phyloP scores from a whole-genome alignment of 2,113 vertebrate species.

The Varanus salvator region DNA sequence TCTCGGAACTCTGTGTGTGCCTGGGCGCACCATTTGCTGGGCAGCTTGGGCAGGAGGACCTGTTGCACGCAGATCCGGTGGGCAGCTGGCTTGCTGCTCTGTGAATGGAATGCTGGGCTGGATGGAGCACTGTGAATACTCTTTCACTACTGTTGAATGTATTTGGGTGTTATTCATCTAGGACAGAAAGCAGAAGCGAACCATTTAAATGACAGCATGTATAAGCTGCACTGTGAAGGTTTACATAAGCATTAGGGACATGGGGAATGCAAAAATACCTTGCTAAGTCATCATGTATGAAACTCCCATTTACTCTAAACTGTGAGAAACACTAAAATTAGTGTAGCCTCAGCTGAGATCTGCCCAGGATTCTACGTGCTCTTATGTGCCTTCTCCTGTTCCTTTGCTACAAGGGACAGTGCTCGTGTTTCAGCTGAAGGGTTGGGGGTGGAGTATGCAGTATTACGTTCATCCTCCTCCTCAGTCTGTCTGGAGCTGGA shows the following conservation, averaged over 20 bases:
- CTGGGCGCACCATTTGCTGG: not conserved
- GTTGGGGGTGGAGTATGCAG: not conserved
- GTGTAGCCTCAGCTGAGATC: not conserved
- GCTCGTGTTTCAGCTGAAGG: not conserved
- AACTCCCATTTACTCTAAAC: not conserved
- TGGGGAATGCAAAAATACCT: not conserved
- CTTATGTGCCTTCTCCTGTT: not conserved
- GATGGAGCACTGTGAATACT: too few relatives aligned
- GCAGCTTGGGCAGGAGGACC: too few relatives aligned
- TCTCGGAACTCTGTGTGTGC: not conserved
- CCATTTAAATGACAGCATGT: not conserved
- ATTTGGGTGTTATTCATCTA: not conserved
- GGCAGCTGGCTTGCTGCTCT: too few relatives aligned
- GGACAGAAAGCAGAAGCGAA: not conserved
- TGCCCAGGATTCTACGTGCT: not conserved
- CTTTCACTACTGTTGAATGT: not conserved
- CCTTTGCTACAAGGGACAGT: not conserved
- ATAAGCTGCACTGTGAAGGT: not conserved
- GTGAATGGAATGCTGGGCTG: too few relatives aligned
- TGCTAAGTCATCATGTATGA: not conserved
- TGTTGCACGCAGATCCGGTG: too few relatives aligned
- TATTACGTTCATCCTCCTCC: not conserved
- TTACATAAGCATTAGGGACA: not conserved
- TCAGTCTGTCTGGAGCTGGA: slow-evolving; percentile 25
- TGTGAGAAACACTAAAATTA: too few relatives aligned